Percentiles rank a stretch among this genome's conserved stretches.
Conservation (phyloP, 30 jellyfish, hydroid and myxozoan species). For the Turritopsis dohrnii region DNA sequence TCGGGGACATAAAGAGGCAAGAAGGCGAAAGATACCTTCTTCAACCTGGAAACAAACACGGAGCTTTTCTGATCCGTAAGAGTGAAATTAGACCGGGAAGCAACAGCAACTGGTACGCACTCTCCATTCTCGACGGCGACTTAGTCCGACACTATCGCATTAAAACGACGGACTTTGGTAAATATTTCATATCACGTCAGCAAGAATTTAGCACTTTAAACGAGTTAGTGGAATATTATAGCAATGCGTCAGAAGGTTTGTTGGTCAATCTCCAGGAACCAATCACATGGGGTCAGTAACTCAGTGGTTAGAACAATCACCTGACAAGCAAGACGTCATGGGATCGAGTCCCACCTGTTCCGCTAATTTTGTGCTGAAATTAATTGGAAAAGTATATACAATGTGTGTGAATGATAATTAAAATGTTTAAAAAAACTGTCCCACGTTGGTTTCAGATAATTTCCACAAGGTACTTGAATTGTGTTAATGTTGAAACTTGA, state of each 20-base stretch:
- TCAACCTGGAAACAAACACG: slow-evolving; percentile 64
- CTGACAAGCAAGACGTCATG: too few species aligned
- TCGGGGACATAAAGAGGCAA: slow-evolving; percentile 80
- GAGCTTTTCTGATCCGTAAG: slow-evolving; percentile 77
- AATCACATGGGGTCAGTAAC: too few species aligned
- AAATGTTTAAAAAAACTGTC: too few species aligned
- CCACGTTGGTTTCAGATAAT: too few species aligned
- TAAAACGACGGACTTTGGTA: slow-evolving; percentile 79
- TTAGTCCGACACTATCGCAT: slow-evolving; percentile 73
- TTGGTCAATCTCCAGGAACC: too few species aligned
- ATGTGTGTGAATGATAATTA: too few species aligned
- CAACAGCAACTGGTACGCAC: slow-evolving; percentile 69
- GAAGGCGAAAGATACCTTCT: slow-evolving; percentile 76
- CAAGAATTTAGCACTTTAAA: slow-evolving; percentile 64
- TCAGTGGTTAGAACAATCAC: too few species aligned
- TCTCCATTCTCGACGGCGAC: slow-evolving; percentile 83
- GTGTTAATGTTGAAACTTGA: too few species aligned
- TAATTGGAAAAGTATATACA: too few species aligned
- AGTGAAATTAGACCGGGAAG: slow-evolving; percentile 57
- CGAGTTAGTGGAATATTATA: slow-evolving; percentile 59
- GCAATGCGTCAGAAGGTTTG: slow-evolving; percentile 50
- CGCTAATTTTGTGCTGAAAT: too few species aligned
- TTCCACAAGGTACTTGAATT: too few species aligned
- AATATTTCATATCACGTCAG: slow-evolving; percentile 72
- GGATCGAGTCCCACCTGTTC: too few species aligned